Evolutionary conservation across 2,797 vertebrate species (phyloP), one percentile per base, ranked within the genome.

Genomic region (Gymnothorax reevesii): DNA sequence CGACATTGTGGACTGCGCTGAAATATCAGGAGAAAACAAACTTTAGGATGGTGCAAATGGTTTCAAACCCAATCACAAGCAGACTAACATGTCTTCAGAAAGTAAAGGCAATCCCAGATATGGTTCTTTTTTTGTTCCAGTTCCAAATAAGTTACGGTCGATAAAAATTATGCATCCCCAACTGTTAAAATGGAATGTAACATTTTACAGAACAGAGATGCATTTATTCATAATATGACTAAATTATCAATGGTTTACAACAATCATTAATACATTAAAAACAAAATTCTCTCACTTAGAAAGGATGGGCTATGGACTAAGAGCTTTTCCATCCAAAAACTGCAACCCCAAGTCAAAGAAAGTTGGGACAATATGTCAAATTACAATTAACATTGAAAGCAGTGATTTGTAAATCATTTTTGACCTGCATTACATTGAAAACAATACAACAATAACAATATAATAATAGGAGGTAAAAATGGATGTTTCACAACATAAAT

Each of bases 121-220:
- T 69, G 8, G 10, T n/a, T 69, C 25, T 9, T 69, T 75, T 75
- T 75, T 3, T 7, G 3, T 42, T 75, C 71, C 33, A 75, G 25
- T 6, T 75, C 71, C 75, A 79, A 52, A 17, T 52, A 52, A 1
- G 33, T 54, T 54, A 79, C 17, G 2, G 17, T 54, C 71, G 52
- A 79, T 54, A 79, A 52, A 79, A 5, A 52, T 69, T 22, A 22
- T n/a, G 22, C 25, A 69, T 22, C 64, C 33, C 10, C 1, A 75
- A 75, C 71, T 42, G 27, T 13, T 75, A 33, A 75, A 75, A 75
- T 75, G 71, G 13, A 75, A 75, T 4, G 6, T 13, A 75, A 15
- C 71, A 75, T 75, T 75, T 33, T 42, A 75, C 71, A 33, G 71
- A 75, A 75, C 71, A 75, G 42, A 75, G 71, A 33, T 15, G 10